These are phyloP conservation scores for Akabosia matsudoensis DNA, from an alignment of 1,140 invertebrate species.

Conservation along the genomic window DNA sequence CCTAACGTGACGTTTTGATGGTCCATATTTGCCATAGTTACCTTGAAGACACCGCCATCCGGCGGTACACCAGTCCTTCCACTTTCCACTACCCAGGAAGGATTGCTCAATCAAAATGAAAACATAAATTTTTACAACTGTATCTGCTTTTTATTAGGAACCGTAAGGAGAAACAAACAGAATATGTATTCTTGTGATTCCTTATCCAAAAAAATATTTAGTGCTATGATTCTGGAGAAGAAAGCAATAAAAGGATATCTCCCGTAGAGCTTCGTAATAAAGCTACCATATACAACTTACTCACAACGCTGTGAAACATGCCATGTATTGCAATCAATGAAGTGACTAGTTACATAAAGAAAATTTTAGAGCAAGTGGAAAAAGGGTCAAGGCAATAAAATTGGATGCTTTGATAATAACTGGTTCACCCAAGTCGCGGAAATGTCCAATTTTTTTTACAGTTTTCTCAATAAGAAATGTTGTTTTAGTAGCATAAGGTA, in stretches of 20 bases:
- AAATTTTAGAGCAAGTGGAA: not conserved
- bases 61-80: not conserved
- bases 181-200: too few relatives aligned
- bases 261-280: too few relatives aligned
- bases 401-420: not conserved
- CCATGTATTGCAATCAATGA: not conserved
- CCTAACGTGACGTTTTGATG: not conserved
- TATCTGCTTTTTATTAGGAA: too few relatives aligned
- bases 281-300: too few relatives aligned
- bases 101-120: too few relatives aligned
- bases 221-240: not conserved
- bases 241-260: not conserved
- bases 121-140: too few relatives aligned
- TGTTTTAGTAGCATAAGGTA: too few relatives aligned
- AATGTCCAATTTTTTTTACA: too few relatives aligned
- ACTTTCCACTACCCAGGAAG: too few relatives aligned
- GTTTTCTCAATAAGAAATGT: too few relatives aligned
- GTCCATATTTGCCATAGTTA: not conserved
- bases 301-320: not conserved
- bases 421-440: not conserved
- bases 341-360: not conserved
- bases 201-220: too few relatives aligned
- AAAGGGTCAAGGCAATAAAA: not conserved
- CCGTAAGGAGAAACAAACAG: too few relatives aligned
- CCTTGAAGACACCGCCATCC: not conserved